These are phyloP conservation scores for Axinella damicornis DNA, from an alignment of 37 sponge, comb jelly and placozoan genomes.

Conservation along the genomic window DNA sequence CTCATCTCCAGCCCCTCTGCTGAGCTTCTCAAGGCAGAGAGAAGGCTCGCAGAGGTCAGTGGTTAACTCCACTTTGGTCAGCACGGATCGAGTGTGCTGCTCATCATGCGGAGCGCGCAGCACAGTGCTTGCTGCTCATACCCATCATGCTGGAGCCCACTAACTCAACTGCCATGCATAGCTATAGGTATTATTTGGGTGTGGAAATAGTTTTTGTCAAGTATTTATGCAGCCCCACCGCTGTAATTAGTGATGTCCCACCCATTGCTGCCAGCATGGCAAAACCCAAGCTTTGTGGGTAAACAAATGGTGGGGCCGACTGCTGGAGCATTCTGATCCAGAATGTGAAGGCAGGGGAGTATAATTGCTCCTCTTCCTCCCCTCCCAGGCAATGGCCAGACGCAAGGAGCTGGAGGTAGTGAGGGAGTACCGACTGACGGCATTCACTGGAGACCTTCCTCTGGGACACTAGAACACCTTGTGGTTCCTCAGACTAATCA, in stretches of 20 bases:
- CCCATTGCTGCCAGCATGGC: too few relatives aligned
- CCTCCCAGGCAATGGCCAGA: conserved; percentile 37
- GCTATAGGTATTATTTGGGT: neutral
- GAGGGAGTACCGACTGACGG: conserved; percentile 56
- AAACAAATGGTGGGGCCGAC: too few relatives aligned
- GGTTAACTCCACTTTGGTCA: neutral
- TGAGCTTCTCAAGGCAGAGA: conserved; percentile 60
- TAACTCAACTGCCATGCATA: neutral
- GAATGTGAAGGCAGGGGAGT: too few relatives aligned
- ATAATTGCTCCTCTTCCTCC: neutral
- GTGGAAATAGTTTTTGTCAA: neutral
- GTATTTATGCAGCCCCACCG: conserved; percentile 3
- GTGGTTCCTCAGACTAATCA: too few relatives aligned
- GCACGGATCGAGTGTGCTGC: neutral
- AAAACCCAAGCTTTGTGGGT: too few relatives aligned
- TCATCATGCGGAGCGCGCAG: neutral
- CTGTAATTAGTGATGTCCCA: too few relatives aligned
- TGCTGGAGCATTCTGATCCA: too few relatives aligned
- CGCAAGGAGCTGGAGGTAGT: conserved; percentile 27
- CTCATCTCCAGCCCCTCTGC: conserved; percentile 37
- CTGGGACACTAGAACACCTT: neutral
- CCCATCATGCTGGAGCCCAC: neutral
- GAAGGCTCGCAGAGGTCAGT: conserved; percentile 52
- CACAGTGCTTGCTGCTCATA: neutral
- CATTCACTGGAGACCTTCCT: conserved; percentile 63